A percentile compares a stretch with the other conserved stretches of the same genome.
phyloP scores from a whole-genome alignment of 2,888 invertebrate genomes.

The Eugnorisma glareosa region DNA sequence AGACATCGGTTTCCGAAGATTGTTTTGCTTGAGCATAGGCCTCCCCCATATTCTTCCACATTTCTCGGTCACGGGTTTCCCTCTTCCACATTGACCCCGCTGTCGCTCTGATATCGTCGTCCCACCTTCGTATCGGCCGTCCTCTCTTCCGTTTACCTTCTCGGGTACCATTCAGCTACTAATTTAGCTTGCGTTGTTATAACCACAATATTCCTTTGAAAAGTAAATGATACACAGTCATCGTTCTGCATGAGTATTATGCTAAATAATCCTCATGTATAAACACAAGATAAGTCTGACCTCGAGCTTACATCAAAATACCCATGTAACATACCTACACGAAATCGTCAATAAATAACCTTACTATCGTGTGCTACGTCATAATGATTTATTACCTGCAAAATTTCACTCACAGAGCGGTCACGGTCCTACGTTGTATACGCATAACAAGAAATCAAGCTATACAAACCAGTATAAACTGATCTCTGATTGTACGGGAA shows the following conservation, averaged over 20 bases:
- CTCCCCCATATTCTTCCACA: too few species aligned
- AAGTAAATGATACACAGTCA: background rate
- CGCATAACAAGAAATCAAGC: background rate
- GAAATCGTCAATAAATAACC: conserved; percentile 54
- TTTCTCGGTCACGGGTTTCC: too few species aligned
- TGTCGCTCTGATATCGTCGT: too few species aligned
- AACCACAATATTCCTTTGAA: background rate
- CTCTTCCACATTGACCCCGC: too few species aligned
- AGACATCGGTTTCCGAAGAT: too few species aligned
- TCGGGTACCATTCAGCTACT: too few species aligned
- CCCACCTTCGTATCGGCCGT: too few species aligned
- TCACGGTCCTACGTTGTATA: conserved; percentile 65
- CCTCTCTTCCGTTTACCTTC: too few species aligned
- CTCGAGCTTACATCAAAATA: conserved; percentile 26
- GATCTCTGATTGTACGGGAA: background rate
- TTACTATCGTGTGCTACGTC: conserved; percentile 65
- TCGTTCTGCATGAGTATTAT: too few species aligned
- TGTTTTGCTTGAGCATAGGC: too few species aligned
- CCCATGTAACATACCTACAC: conserved; percentile 26
- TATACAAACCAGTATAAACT: background rate
- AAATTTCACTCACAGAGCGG: conserved; percentile 72
- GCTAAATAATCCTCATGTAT: conserved; percentile 9
- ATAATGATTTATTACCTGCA: conserved; percentile 78
- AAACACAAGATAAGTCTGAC: conserved; percentile 16
- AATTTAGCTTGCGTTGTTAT: too few species aligned